Evolutionary conservation across 2,797 vertebrate species (phyloP).

Genomic region (Oceanodroma leucorhoa): DNA sequence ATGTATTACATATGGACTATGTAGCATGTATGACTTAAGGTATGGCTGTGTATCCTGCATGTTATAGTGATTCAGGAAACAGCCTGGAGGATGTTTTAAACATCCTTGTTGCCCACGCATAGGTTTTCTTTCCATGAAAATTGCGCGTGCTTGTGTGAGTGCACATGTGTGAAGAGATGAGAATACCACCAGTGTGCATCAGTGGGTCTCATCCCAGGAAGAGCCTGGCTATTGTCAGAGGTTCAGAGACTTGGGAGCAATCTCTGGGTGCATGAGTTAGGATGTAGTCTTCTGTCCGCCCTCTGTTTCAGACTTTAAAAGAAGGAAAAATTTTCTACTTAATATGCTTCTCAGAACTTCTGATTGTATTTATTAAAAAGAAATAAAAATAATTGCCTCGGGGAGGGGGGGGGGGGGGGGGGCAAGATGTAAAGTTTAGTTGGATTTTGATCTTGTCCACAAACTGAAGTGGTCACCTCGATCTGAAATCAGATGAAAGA

Average conservation of each 20-base stretch:
- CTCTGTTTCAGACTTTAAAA: background rate
- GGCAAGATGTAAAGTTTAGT: background rate
- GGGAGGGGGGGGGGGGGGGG: fast-evolving
- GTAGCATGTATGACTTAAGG: background rate
- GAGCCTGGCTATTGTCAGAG: background rate
- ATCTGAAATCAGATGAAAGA: background rate
- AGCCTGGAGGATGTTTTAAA: background rate
- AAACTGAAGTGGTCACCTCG: background rate
- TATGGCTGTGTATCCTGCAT: background rate
- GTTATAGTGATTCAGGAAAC: background rate
- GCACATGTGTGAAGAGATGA: background rate
- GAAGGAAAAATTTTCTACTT: background rate
- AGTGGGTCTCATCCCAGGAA: background rate
- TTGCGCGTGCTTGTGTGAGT: background rate
- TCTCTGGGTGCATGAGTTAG: background rate
- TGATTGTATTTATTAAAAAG: background rate
- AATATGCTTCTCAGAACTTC: background rate
- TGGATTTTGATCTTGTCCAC: background rate
- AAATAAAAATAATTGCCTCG: background rate
- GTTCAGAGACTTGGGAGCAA: background rate
- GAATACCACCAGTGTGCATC: background rate
- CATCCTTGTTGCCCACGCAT: fast-evolving
- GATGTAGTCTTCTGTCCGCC: background rate
- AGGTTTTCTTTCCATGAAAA: background rate
- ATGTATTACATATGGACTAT: background rate